Evolutionary conservation across 2,113 vertebrate genomes (phyloP), one percentile per base, ranked within the genome.

Genomic region (Murina feae): DNA sequence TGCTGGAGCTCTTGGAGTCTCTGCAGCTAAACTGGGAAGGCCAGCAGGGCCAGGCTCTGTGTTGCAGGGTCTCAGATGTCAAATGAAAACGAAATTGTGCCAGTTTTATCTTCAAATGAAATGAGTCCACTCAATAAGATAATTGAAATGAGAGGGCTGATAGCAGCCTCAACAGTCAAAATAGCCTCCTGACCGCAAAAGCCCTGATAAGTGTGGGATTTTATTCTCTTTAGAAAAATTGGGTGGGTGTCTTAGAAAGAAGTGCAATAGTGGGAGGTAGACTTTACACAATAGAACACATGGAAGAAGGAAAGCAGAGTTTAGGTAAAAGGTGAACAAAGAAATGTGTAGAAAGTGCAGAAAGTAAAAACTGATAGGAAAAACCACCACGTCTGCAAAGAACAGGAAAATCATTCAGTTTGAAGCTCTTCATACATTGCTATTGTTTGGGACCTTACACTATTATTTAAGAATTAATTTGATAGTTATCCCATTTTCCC

Each of bases 21-120:
- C 84, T 86, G 58, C 17, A 89, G 89, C 32, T 80, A 44, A 89
- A 92, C 30, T 76, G 30, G 69, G 66, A 94, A 95, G 89, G 51
- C 82, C 91, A 93, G 72, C 6, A 6, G 81, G 28, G 9, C 75
- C 42, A 32, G 71, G 25, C 8, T 55, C 69, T 71, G 16, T 7
- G 32, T 32, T 85, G 30, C 71, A 80, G 81, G 42, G 35, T 74
- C 79, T 92, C 91, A 86, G 68, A 69, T 89, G 93, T 96, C 94
- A 92, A 51, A 82, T n/a, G 74, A 93, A 86, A 51, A 60, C 17
- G 9, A 69, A 79, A 72, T 35, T 69, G 82, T 66, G 63, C 69
- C 86, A 91, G 44, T 65, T 94, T 86, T 65, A 93, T 66, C 84
- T 87, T 89, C 87, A 89, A 80, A 86, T 37, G 39, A 87, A 94